A percentile compares a stretch with the other conserved stretches of the same genome.
These are phyloP conservation scores for Scaptomyza montana DNA, from an alignment of 1,140 invertebrate species.

Conservation along the genomic window DNA sequence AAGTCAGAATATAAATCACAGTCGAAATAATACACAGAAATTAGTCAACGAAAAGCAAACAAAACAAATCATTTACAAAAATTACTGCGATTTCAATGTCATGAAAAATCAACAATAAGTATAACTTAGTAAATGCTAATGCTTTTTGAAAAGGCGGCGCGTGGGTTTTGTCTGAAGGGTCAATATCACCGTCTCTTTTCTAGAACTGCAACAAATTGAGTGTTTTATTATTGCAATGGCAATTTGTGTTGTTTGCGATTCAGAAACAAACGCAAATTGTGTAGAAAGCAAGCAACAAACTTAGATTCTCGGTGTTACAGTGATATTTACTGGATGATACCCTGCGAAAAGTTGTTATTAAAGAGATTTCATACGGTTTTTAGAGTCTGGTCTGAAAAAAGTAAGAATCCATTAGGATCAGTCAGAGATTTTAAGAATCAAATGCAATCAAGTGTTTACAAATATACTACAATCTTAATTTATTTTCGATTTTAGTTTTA, in stretches of 20 bases:
- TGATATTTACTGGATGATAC: background rate
- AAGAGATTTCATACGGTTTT: background rate
- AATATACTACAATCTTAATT: too few relatives aligned
- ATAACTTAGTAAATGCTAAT: constrained; percentile 27
- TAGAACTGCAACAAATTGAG: constrained; percentile 25
- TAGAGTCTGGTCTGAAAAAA: too few relatives aligned
- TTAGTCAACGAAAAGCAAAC: constrained; percentile 15
- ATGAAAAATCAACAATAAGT: constrained; percentile 47
- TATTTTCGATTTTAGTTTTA: too few relatives aligned
- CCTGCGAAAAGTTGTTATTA: background rate
- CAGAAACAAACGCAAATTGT: constrained; percentile 13
- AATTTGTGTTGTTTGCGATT: constrained; percentile 38
- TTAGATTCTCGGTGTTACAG: background rate
- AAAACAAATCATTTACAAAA: constrained; percentile 42
- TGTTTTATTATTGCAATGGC: constrained; percentile 32
- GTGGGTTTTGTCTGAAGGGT: constrained; percentile 45
- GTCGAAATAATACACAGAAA: background rate
- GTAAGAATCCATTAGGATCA: too few relatives aligned
- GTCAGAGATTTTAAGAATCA: background rate
- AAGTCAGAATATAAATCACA: constrained; percentile 40
- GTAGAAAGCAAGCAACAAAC: constrained; percentile 13
- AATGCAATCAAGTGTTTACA: background rate
- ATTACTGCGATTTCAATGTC: constrained; percentile 63
- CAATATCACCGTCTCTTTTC: background rate
- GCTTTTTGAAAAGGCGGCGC: constrained; percentile 17